A percentile compares a stretch with the other conserved stretches of the same genome.
Conservation (phyloP, 1,140 invertebrate species). For the Lineus longissimus region DNA sequence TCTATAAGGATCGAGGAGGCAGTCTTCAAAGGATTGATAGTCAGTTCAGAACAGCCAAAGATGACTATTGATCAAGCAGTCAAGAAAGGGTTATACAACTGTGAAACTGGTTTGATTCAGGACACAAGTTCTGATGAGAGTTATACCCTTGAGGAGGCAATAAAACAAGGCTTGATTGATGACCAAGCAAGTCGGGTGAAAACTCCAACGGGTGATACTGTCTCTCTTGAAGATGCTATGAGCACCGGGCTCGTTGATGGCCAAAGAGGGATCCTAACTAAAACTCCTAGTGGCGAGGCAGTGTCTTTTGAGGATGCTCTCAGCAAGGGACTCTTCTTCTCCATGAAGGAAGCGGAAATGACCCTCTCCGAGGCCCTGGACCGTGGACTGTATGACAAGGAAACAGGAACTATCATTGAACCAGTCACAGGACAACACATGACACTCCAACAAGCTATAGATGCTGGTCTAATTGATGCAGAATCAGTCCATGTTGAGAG, state of each 20-base stretch:
- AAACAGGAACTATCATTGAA: conserved; percentile 76
- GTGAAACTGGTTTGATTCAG: conserved; percentile 70
- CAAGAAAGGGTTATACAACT: conserved; percentile 57
- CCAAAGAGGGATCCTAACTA: conserved; percentile 29
- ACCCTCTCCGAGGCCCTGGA: conserved; percentile 81
- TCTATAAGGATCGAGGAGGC: neutral
- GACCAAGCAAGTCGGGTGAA: conserved; percentile 1
- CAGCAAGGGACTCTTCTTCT: neutral
- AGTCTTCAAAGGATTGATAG: neutral
- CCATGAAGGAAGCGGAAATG: conserved; percentile 45
- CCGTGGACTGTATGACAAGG: conserved; percentile 78
- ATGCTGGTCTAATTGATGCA: conserved; percentile 36
- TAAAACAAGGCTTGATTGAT: conserved; percentile 39
- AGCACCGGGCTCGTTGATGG: conserved; percentile 73
- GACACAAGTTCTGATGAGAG: conserved; percentile 79
- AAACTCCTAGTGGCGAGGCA: conserved; percentile 37
- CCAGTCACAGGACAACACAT: conserved; percentile 67
- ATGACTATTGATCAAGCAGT: neutral
- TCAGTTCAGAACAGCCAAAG: conserved; percentile 1
- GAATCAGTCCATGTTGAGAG: neutral
- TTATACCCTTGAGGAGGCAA: conserved; percentile 75
- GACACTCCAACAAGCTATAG: conserved; percentile 77
- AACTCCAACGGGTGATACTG: conserved; percentile 53
- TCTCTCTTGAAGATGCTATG: conserved; percentile 72
- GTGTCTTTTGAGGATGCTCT: neutral